phyloP scores from a whole-genome alignment of 1,140 invertebrate genomes.

The Coelopa frigida region DNA sequence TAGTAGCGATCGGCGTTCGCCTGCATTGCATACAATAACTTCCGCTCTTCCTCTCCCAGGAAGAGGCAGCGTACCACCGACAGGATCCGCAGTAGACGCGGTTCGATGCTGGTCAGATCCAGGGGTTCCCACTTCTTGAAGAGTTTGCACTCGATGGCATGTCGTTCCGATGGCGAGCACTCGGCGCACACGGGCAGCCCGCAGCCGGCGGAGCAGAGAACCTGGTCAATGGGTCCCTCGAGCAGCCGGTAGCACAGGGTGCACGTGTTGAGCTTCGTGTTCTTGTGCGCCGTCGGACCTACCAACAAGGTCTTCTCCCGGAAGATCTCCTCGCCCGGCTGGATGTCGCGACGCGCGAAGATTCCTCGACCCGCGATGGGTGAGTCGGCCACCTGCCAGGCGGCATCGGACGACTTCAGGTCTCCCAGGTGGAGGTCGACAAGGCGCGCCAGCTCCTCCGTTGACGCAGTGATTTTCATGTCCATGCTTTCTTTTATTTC shows the following conservation, averaged over 20 bases:
- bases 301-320: constrained; percentile 57
- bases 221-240: constrained; percentile 35
- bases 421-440: constrained; percentile 32
- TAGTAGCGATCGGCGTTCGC: constrained; percentile 50
- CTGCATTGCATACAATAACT: constrained; percentile 52
- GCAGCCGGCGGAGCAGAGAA: constrained; percentile 45
- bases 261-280: constrained; percentile 30
- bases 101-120: constrained; percentile 45
- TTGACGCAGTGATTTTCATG: constrained; percentile 16
- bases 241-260: constrained; percentile 27
- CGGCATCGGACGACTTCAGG: constrained; percentile 18
- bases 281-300: constrained; percentile 48
- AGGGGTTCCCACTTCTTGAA: constrained; percentile 50
- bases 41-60: constrained; percentile 48
- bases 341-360: constrained; percentile 56
- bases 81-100: constrained; percentile 49
- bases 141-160: constrained; percentile 54
- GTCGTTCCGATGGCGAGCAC: constrained; percentile 50
- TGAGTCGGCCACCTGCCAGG: constrained; percentile 49
- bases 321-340: constrained; percentile 59
- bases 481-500: neutral
- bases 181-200: constrained; percentile 41
- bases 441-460: constrained; percentile 28
- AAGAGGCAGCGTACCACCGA: constrained; percentile 55
- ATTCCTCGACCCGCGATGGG: constrained; percentile 57